Base-by-base conservation (phyloP, 2,888 invertebrate genomes). In the Pteria penguin region DNA sequence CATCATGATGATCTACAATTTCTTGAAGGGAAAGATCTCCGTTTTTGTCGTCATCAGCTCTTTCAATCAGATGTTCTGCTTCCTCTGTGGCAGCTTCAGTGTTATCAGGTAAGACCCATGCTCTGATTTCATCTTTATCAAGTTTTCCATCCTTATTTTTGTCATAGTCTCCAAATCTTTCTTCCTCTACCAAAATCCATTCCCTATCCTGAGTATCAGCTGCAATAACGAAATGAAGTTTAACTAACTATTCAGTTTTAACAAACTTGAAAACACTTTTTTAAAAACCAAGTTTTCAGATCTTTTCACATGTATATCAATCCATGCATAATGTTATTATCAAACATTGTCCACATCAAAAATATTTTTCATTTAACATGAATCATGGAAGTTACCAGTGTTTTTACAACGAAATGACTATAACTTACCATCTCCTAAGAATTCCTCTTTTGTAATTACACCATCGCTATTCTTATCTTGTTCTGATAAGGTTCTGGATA, bases 81-180 rank as follows among this genome's bases (percentile, higher is more conserved):
- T 98, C 98, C 86, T 97, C 97, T 29, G 94, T 94, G 0, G 98
- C 97, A 83, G 97, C 96, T 89, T 97, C 96, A 14, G 96, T 96
- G 90, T 72, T 92, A 91, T 86, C 96, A 0, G 98, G 98, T 55
- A 97, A 95, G 81, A 97, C 94, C 99, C 98, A 99, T 1, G 94
- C 94, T 55, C 95, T 93, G 71, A 99, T 95, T 94, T 99, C 99
- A 72, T 94, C 93, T 0, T 94, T 94, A 87, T 95, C 95, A 61
- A 99, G 93, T 80, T 94, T 93, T 0, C 98, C 97, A 93, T 99
- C 97, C 24, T 94, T 93, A 93, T 98, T 95, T 69, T 93, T 93
- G 92, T 99, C 99, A 90, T 95, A 95, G 71, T 85, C 84, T 2
- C 80, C 73, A 75, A 91, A 91, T 71, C 90, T 84, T 60, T 87